Evolutionary conservation across 2,888 invertebrate genomes (phyloP).

Genomic region (Cordylochernes scorpioides): DNA sequence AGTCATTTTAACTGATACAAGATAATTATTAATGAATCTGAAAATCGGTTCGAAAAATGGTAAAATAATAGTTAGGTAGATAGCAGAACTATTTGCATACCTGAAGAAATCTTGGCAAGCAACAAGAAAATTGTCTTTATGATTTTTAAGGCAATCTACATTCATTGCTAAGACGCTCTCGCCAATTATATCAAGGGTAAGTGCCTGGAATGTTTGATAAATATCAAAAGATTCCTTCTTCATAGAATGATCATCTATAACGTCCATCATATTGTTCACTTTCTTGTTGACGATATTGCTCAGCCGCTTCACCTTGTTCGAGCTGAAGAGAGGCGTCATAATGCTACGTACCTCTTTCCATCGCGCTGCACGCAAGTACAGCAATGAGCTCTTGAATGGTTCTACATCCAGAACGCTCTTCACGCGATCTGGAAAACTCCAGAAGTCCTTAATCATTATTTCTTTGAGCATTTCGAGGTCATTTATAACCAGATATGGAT

Average conservation of each 20-base stretch:
- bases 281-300: conserved; percentile 22
- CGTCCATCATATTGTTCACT: conserved; percentile 20
- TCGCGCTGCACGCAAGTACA: conserved; percentile 5
- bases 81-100: conserved; percentile 17
- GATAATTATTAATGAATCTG: conserved; percentile 15
- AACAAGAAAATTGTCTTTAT: conserved; percentile 21
- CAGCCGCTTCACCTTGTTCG: conserved; percentile 19
- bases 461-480: no score
- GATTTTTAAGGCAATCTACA: conserved; percentile 21
- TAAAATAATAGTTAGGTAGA: conserved; percentile 17
- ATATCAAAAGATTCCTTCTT: conserved; percentile 20
- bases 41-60: conserved; percentile 16
- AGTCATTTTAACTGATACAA: conserved; percentile 18
- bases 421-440: no score
- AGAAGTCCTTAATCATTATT: no score
- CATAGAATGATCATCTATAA: conserved; percentile 18
- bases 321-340: conserved; percentile 13
- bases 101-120: conserved; percentile 18
- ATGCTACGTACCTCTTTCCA: conserved; percentile 13
- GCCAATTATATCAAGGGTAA: conserved; percentile 28
- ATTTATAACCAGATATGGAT: no score
- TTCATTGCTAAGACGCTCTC: conserved; percentile 26
- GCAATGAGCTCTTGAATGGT: conserved; percentile 6
- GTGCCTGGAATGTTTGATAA: conserved; percentile 23
- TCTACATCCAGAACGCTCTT: conserved; percentile 4